Base-by-base conservation (phyloP, 2,888 invertebrate species). In the Pollenia griseotomentosa region DNA sequence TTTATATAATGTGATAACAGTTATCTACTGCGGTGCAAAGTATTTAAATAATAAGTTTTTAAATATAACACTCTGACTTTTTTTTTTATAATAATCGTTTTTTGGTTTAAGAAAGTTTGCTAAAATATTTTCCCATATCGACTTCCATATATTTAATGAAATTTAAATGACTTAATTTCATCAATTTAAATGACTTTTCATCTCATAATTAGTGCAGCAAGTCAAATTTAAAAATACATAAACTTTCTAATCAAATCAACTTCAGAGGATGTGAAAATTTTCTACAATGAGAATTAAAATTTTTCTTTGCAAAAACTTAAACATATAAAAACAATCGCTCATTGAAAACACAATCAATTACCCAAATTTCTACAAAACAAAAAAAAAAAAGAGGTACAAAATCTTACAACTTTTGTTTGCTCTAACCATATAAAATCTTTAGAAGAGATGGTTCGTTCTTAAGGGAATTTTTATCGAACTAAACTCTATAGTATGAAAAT, bases 311-410 rank as follows among this genome's bases (percentile, higher is more conserved):
- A 42, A 63, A 53, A 2, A 55, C 55, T 65, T 14, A 7, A 46
- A n/a, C 46, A 42, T 61, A 19, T 11, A 14, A 55, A 73, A 66
- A 14, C 19, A 51, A 63, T 63, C 53, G 46, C 73, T 81, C 42
- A 65, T 65, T 65, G 14, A 65, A n/a, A n/a, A n/a, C n/a, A 81
- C 65, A 73, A 73, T 70, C 48, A 63, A 73, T 65, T 40, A 33
- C 57, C 55, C 16, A 65, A 81, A 63, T 55, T 73, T 14, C 55
- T 16, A 55, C 57, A 57, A 81, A 81, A 57, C 40, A 61, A 12
- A 71, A 70, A 53, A 1, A 40, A 42, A 40, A 44, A 19, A 23
- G 42, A 23, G 42, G 23, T 23, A 23, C 14, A 40, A 68, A 33
- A 40, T 4, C 16, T 16, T 6, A 6, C 5, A 33, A 33, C 33